Base-by-base conservation (phyloP, 2,888 invertebrate species). In the Cryptophagus acutangulus region DNA sequence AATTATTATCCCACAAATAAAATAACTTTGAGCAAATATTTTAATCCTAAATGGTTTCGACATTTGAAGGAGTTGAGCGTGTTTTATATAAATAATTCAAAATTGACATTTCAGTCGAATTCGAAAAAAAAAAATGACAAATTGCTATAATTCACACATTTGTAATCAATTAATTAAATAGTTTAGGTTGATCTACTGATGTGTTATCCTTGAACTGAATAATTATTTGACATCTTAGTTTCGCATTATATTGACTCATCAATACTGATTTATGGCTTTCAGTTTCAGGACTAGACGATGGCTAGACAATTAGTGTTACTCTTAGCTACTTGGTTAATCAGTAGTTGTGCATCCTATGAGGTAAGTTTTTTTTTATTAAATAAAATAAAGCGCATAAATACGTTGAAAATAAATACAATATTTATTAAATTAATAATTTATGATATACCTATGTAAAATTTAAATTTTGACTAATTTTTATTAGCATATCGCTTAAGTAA, bases 221-320 rank as follows among this genome's bases (percentile, higher is more conserved):
- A 6, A 20, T 6, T 26, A 13, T 12, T 13, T 13, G 4, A 26
- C 12, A 26, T 26, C 3, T 26, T 26, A n/a, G 12, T 4, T 4
- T 12, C 12, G 3, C n/a, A 26, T 26, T 26, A 4, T 12, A 26
- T n/a, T n/a, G n/a, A n/a, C n/a, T n/a, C 9, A 26, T 26, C 4
- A 26, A 3, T 26, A n/a, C 3, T 20, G 20, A 20, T 20, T 20
- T 20, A 8, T 9, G 20, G 6, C 20, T 20, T 66, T 49, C 67
- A 67, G 43, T 70, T 33, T 54, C 61, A 56, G 56, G 49, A 48
- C 46, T 26, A 13, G 12, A 49, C 49, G 65, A 63, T 17, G 72
- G 67, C 48, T 69, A 71, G 54, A 67, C 71, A 53, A 69, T 65
- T 57, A 63, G 62, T 43, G 67, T 64, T 51, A 66, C 55, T 51